Evolutionary conservation across 2,888 invertebrate genomes (phyloP), one percentile per base, ranked within the genome.

Genomic region (Eupithecia centaureata): DNA sequence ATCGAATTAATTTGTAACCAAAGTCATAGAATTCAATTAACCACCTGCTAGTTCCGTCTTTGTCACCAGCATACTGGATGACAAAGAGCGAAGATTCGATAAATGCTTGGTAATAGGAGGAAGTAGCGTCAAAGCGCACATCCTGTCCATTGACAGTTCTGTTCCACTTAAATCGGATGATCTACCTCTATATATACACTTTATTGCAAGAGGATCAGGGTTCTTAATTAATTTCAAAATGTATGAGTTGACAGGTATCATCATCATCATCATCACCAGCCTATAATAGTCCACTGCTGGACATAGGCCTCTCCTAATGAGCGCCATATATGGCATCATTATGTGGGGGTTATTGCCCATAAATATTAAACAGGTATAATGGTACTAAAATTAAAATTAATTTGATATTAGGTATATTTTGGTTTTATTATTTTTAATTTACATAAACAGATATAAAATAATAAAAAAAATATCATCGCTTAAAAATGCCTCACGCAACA

Each of bases 81-180:
- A 79, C 67, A 79, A 81, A 78, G 82, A 85, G 66, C 62, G 76
- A 74, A 80, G 76, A 73, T 77, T 76, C 74, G 77, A 79, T 79
- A 76, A 79, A 81, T 79, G 78, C 77, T 72, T 73, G 68, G 75
- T 70, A 75, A 78, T 75, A 75, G 76, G 81, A 86, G 89, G 90
- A 90, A 90, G 84, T 79, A 86, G 86, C 86, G 85, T 85, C 85
- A 82, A 84, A 85, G 85, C 90, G 87, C 80, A 83, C 85, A 86
- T 90, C 90, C 90, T 85, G 84, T 60, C 80, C 72, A 84, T 86
- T 85, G 81, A 84, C 28, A 79, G 77, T 35, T 38, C 22, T 35
- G 56, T 56, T 30, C 56, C 56, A 56, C 30, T 32, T 28, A 32
- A 56, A 12, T 32, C 4, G 56, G 12, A 28, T 56, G 56, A 56